A percentile compares a stretch with the other conserved stretches of the same genome.
Conservation (phyloP, 2,888 invertebrate species). For the Heteromurus nitidus region DNA sequence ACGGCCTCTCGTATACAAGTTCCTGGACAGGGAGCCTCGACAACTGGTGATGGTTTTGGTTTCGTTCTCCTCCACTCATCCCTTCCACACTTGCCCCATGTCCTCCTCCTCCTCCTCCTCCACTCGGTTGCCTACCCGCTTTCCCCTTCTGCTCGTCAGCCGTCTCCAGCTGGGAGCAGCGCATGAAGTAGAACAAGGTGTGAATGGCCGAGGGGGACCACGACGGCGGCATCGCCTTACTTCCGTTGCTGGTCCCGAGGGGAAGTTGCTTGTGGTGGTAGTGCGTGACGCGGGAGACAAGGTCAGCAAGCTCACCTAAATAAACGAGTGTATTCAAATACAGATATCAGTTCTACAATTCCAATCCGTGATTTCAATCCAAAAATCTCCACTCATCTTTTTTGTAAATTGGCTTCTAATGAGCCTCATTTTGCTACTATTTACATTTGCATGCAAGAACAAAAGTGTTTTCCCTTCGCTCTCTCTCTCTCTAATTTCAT, state of each 20-base stretch:
- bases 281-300: conserved; percentile 72
- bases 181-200: conserved; percentile 92
- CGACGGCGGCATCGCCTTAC: conserved; percentile 68
- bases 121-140: conserved; percentile 63
- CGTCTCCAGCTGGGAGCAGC: conserved; percentile 83
- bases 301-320: conserved; percentile 71
- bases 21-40: conserved; percentile 81
- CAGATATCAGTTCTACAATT: too few species aligned
- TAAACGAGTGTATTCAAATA: too few species aligned
- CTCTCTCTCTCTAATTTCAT: too few species aligned
- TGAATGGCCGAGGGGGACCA: conserved; percentile 82
- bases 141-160: conserved; percentile 69
- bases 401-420: too few species aligned
- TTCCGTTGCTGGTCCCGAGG: conserved; percentile 66
- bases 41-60: conserved; percentile 43
- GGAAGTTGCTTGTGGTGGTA: conserved; percentile 73
- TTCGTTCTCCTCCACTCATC: not conserved
- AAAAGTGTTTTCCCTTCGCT: too few species aligned
- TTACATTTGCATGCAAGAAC: too few species aligned
- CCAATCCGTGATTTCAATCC: too few species aligned
- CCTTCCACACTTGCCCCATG: not conserved
- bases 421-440: too few species aligned
- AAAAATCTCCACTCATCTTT: too few species aligned
- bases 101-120: conserved; percentile 27
- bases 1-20: conserved; percentile 90